Evolutionary conservation across 1,140 invertebrate species (phyloP).

Genomic region (Ceratosolen fusciceps): DNA sequence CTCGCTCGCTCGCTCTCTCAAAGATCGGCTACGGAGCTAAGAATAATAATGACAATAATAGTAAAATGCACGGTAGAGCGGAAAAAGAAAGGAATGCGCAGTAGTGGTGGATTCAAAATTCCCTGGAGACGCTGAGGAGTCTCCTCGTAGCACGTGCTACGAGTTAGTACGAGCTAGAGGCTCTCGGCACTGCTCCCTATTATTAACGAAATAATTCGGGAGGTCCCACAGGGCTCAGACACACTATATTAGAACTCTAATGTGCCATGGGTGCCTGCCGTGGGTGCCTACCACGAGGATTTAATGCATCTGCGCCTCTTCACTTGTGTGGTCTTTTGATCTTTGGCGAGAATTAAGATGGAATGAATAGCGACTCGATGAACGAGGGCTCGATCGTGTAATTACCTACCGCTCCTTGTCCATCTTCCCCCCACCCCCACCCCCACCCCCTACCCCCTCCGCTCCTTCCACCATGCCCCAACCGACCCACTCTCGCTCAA

Average conservation of each 20-base stretch:
- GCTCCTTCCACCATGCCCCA: no score
- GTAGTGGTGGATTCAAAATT: background rate
- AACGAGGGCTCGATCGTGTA: background rate
- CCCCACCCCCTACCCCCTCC: no score
- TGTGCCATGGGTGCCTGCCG: slow-evolving; percentile 38
- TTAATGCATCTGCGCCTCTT: background rate
- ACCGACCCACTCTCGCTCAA: no score
- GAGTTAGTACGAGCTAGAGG: slow-evolving; percentile 50
- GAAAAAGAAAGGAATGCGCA: background rate
- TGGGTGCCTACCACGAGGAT: no score
- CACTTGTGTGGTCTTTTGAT: slow-evolving; percentile 28
- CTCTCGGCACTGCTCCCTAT: slow-evolving; percentile 55
- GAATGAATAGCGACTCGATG: background rate
- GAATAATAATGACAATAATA: no score
- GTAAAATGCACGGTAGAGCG: no score
- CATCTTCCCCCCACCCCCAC: no score
- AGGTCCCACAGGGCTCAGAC: slow-evolving; percentile 40
- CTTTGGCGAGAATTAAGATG: background rate
- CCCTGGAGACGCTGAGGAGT: background rate
- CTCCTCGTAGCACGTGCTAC: background rate
- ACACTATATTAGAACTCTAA: slow-evolving; percentile 54
- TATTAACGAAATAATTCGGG: slow-evolving; percentile 62
- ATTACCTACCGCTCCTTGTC: no score
- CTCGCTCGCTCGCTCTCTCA: no score
- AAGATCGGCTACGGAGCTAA: background rate